Conservation (phyloP, 2,888 invertebrate genomes). For the Chorisops tibialis region DNA sequence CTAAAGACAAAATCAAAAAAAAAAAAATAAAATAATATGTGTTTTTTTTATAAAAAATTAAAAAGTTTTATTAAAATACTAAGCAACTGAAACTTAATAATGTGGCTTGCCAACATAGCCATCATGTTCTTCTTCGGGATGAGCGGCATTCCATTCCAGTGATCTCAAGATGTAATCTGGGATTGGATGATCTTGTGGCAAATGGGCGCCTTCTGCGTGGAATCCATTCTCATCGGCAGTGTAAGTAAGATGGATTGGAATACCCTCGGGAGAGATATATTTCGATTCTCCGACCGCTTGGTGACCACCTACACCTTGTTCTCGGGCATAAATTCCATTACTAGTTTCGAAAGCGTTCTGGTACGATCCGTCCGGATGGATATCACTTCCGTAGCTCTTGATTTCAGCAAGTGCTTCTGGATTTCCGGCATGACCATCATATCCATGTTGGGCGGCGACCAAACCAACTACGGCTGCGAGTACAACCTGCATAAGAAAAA, state of each 20-base stretch:
- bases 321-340: slow-evolving; percentile 16
- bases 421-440: background rate
- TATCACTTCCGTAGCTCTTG: slow-evolving; percentile 17
- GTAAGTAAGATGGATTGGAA: slow-evolving; percentile 45
- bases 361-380: slow-evolving; percentile 11
- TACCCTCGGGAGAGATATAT: slow-evolving; percentile 58
- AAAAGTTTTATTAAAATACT: too few species aligned
- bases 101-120: too few species aligned
- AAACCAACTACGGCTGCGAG: slow-evolving; percentile 6
- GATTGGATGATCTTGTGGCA: slow-evolving; percentile 15
- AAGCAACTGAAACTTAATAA: too few species aligned
- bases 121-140: too few species aligned
- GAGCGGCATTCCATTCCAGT: slow-evolving; percentile 33
- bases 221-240: slow-evolving; percentile 20
- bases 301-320: slow-evolving; percentile 11
- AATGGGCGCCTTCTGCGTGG: slow-evolving; percentile 15
- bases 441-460: slow-evolving; percentile 9
- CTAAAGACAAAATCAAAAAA: background rate
- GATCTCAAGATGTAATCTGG: slow-evolving; percentile 18
- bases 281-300: slow-evolving; percentile 42
- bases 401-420: slow-evolving; percentile 14
- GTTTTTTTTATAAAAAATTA: too few species aligned
- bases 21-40: background rate
- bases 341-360: slow-evolving; percentile 14
- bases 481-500: slow-evolving; percentile 20